Percentiles rank a stretch among this genome's conserved stretches.
Evolutionary conservation across 2,797 vertebrate genomes (phyloP).

Genomic region (Leptodactylus fallax): DNA sequence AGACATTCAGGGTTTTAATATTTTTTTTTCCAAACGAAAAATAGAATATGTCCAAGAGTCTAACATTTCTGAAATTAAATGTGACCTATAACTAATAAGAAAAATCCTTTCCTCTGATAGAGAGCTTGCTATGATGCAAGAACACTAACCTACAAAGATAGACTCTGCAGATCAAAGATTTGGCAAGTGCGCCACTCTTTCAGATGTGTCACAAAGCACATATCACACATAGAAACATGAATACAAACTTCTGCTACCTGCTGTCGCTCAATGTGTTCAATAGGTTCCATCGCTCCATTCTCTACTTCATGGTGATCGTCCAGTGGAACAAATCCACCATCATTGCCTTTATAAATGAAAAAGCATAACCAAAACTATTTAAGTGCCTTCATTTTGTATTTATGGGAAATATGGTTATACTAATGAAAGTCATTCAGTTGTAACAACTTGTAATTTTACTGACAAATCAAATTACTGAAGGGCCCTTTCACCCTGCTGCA

Average conservation of each 20-base stretch:
- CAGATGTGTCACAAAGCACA: not conserved
- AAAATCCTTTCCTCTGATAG: not conserved
- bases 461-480: no score
- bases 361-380: not conserved
- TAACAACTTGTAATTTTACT: no score
- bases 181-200: not conserved
- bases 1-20: no score
- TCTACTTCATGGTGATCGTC: slow-evolving; percentile 66
- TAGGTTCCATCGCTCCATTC: slow-evolving; percentile 65
- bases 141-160: not conserved
- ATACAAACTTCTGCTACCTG: slow-evolving; percentile 70
- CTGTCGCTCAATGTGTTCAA: slow-evolving; percentile 72
- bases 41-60: no score
- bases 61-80: no score
- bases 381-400: not conserved
- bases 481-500: no score
- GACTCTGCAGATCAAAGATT: not conserved
- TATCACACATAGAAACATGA: not conserved
- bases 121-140: not conserved
- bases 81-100: not conserved
- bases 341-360: not conserved
- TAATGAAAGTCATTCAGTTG: no score
- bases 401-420: not conserved
- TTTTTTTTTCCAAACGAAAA: no score
- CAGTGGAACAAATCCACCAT: slow-evolving; percentile 65